Evolutionary conservation across 2,113 vertebrate species (phyloP).

Genomic region (Phaethon lepturus): DNA sequence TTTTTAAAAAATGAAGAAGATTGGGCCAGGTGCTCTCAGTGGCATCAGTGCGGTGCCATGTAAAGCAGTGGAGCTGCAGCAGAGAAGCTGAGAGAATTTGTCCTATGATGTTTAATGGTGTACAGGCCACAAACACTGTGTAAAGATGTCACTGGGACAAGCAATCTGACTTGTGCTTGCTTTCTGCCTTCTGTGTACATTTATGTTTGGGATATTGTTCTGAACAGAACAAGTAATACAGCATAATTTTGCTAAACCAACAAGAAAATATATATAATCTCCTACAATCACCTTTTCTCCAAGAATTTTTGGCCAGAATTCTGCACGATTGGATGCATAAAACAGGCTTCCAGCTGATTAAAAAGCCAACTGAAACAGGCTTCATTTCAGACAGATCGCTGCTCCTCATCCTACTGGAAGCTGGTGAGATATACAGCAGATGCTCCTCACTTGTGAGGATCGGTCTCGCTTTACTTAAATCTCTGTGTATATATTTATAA

Average conservation of each 20-base stretch:
- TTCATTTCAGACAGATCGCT: not conserved
- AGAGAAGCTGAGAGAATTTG: not conserved
- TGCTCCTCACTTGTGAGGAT: not conserved
- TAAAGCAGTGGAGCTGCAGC: not conserved
- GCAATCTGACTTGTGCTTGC: not conserved
- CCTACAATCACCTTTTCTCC: not conserved
- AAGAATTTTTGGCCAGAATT: not conserved
- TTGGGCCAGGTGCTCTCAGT: not conserved
- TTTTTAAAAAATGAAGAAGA: not conserved
- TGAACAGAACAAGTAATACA: not conserved
- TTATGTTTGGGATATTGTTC: constrained; percentile 23
- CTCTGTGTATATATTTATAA: not conserved
- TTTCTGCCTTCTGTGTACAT: constrained; percentile 18
- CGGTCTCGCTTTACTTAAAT: not conserved
- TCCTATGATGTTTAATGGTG: not conserved
- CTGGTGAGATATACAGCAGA: not conserved
- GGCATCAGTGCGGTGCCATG: not conserved
- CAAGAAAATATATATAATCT: not conserved
- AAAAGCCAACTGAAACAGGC: not conserved
- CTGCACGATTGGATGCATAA: not conserved
- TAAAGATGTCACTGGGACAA: constrained; percentile 48
- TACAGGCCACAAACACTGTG: constrained; percentile 52
- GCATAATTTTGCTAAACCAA: not conserved
- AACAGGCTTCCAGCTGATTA: not conserved
- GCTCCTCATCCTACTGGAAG: not conserved